phyloP scores from a whole-genome alignment of 2,797 vertebrate species.

The Lemur catta region DNA sequence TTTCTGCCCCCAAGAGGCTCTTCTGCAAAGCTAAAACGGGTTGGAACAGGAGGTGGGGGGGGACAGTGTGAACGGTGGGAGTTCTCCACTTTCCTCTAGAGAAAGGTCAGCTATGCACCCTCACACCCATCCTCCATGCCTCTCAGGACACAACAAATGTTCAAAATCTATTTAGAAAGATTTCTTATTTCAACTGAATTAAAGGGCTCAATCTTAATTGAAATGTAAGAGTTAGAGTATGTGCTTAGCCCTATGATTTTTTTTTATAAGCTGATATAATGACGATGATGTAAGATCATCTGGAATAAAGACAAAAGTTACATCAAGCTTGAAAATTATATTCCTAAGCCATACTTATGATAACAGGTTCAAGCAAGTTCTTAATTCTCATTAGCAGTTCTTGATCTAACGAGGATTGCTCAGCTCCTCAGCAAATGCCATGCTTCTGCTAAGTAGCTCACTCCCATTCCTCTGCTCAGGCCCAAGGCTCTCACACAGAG shows the following conservation, averaged over 20 bases:
- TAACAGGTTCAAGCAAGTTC: conserved; percentile 70
- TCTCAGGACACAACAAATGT: background rate
- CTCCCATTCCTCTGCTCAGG: conserved; percentile 51
- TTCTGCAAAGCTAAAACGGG: background rate
- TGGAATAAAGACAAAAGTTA: conserved; percentile 73
- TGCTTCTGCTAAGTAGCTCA: conserved; percentile 42
- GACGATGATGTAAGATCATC: conserved; percentile 67
- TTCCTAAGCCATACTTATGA: conserved; percentile 57
- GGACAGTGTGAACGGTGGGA: background rate
- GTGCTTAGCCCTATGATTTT: conserved; percentile 50
- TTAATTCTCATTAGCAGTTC: conserved; percentile 72
- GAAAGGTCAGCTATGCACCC: background rate
- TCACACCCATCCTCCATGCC: background rate
- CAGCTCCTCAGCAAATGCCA: conserved; percentile 54
- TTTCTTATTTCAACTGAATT: conserved; percentile 40
- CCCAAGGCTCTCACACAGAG: conserved; percentile 7
- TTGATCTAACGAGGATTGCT: conserved; percentile 63
- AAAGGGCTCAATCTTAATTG: conserved; percentile 24
- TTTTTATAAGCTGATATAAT: conserved; percentile 61
- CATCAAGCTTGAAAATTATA: conserved; percentile 73
- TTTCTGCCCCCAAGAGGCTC: background rate
- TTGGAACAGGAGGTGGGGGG: background rate
- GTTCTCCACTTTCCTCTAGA: background rate
- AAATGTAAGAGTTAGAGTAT: conserved; percentile 23
- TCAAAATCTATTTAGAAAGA: background rate